Evolutionary conservation across 2,113 vertebrate species (phyloP).

Genomic region (Loxodonta africana): DNA sequence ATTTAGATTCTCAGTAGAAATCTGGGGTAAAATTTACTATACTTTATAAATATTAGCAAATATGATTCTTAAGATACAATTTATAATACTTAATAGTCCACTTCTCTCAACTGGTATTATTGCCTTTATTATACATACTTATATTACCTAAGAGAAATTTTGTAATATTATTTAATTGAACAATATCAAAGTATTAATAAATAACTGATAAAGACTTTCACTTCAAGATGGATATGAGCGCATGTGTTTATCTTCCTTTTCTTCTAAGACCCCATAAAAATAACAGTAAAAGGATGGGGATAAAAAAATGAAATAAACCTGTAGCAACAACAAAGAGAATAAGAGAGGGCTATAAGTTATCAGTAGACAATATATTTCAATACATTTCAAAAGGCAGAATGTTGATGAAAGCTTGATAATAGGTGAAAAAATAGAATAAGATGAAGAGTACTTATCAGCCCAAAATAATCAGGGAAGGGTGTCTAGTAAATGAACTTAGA

Average conservation of each 20-base stretch:
- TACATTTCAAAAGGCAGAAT: not conserved
- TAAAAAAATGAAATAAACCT: not conserved
- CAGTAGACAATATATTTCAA: not conserved
- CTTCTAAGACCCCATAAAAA: not conserved
- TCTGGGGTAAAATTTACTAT: not conserved
- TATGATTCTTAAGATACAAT: not conserved
- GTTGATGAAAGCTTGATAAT: not conserved
- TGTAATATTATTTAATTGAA: not conserved
- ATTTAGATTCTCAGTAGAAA: not conserved
- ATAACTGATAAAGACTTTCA: not conserved
- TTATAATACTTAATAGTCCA: not conserved
- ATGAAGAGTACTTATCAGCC: not conserved
- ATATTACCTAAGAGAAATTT: not conserved
- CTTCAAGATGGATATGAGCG: not conserved
- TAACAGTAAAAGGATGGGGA: not conserved
- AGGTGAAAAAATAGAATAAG: not conserved
- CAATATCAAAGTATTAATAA: not conserved
- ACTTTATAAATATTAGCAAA: not conserved
- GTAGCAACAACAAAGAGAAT: not conserved
- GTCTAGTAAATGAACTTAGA: not conserved
- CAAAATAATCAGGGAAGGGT: not conserved
- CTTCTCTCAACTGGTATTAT: not conserved
- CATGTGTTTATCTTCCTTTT: not conserved
- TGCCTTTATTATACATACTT: not conserved
- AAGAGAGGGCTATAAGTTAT: not conserved